Percentiles rank a stretch among this genome's conserved stretches.
These are phyloP conservation scores for Psix sp. DNA, from an alignment of 1,140 invertebrate genomes.

Conservation along the genomic window DNA sequence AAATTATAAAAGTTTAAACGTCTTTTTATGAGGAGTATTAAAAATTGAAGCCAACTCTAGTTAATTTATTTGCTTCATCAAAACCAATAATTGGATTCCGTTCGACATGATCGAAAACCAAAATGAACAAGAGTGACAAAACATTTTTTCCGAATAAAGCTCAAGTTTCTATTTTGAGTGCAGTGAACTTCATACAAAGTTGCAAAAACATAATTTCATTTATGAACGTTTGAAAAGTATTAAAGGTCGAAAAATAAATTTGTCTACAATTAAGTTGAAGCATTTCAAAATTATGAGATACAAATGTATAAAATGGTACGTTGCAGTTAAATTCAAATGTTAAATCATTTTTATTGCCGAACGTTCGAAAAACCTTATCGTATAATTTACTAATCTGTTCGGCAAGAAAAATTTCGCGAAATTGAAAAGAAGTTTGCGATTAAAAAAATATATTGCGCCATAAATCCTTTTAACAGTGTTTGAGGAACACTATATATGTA, in stretches of 20 bases:
- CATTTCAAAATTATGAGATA: no score
- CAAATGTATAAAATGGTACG: no score
- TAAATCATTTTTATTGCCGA: background rate
- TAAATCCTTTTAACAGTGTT: conserved; percentile 39
- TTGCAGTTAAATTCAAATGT: background rate
- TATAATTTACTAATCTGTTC: conserved; percentile 19
- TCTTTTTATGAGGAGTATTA: no score
- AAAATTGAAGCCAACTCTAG: no score
- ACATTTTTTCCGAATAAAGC: conserved; percentile 14
- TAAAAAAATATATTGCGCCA: conserved; percentile 37
- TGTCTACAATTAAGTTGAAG: no score
- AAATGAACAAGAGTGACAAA: conserved; percentile 11
- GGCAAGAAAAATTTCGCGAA: conserved; percentile 15
- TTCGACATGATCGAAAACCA: conserved; percentile 10
- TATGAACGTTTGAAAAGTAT: no score
- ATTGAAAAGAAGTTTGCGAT: conserved; percentile 39
- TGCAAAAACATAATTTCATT: no score
- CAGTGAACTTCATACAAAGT: conserved; percentile 24
- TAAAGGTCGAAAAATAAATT: no score
- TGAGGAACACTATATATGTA: conserved; percentile 51
- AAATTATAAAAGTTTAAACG: no score
- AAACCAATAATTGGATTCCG: background rate
- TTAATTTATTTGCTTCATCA: no score
- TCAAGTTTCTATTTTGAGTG: conserved; percentile 19
- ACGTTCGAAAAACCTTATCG: conserved; percentile 2